Evolutionary conservation across 30 jellyfish, hydroid and myxozoan species (phyloP).

Genomic region (Aurelia sp.): DNA sequence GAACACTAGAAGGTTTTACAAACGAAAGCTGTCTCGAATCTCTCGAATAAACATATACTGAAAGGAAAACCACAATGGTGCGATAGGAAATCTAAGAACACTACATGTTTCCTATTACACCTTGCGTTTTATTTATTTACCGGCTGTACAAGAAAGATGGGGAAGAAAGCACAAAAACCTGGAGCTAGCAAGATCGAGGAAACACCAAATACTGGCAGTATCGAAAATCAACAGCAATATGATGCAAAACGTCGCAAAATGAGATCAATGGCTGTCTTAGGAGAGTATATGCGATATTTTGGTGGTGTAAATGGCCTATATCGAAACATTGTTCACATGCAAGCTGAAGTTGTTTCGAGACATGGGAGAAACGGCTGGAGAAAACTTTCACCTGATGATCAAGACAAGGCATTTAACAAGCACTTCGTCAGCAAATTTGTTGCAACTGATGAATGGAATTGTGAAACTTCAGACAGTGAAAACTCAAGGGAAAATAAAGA

Average conservation of each 20-base stretch:
- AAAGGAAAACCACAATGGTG: constrained; percentile 52
- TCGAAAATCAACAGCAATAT: not conserved
- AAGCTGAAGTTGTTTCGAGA: constrained; percentile 48
- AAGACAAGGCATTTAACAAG: constrained; percentile 37
- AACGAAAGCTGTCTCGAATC: constrained; percentile 11
- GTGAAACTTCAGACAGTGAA: not conserved
- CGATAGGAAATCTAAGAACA: constrained; percentile 48
- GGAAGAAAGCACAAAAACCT: constrained; percentile 40
- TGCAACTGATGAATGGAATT: constrained; percentile 5
- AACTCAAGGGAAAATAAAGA: not conserved
- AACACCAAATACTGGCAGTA: not conserved
- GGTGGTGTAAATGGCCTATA: constrained; percentile 56
- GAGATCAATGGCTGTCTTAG: constrained; percentile 54
- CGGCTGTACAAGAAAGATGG: constrained; percentile 14
- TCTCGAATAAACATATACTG: constrained; percentile 1
- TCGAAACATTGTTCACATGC: constrained; percentile 45
- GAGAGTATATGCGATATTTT: constrained; percentile 62
- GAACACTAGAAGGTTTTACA: constrained; percentile 18
- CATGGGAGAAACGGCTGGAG: constrained; percentile 44
- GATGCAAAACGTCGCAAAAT: constrained; percentile 15
- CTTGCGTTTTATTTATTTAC: not conserved
- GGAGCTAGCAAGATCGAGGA: constrained; percentile 16
- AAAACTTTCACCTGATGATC: constrained; percentile 41
- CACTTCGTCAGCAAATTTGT: constrained; percentile 22
- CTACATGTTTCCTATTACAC: constrained; percentile 16